These are phyloP conservation scores for Pyxicephalus adspersus DNA, from an alignment of 2,113 vertebrate genomes.

Conservation along the genomic window DNA sequence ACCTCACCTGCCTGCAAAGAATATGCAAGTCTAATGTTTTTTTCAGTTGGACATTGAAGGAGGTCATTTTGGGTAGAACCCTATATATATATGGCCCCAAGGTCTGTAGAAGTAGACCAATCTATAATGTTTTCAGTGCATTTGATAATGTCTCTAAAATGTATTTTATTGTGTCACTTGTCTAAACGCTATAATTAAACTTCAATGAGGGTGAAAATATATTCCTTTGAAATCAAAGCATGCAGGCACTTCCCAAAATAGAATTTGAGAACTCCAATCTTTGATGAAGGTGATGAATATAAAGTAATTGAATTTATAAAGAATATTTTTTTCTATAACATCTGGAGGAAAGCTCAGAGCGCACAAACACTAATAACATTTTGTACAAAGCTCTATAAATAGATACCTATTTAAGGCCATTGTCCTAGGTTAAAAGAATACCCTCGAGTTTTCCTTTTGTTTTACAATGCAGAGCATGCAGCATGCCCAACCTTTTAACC, in stretches of 20 bases:
- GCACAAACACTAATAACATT: constrained; percentile 13
- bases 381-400: constrained; percentile 29
- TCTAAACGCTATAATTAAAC: too few relatives aligned
- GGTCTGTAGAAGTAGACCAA: too few relatives aligned
- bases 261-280: neutral
- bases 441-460: constrained; percentile 37
- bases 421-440: constrained; percentile 39
- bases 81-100: too few relatives aligned
- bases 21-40: too few relatives aligned
- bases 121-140: too few relatives aligned
- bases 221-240: too few relatives aligned
- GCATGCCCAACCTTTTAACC: constrained; percentile 32
- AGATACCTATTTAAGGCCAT: constrained; percentile 38
- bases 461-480: constrained; percentile 35
- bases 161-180: too few relatives aligned
- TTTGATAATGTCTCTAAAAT: too few relatives aligned
- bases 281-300: neutral
- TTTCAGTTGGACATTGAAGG: too few relatives aligned
- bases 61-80: too few relatives aligned
- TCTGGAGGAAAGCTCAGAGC: constrained; percentile 47
- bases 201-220: too few relatives aligned
- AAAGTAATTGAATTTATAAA: constrained; percentile 2
- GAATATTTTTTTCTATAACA: constrained; percentile 6
- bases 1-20: too few relatives aligned
- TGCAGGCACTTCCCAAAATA: neutral